Percentiles rank a stretch among this genome's conserved stretches.
Evolutionary conservation across 53 echinoderm and acorn worm genomes (phyloP).

Genomic region (Apostichopus leukothele): DNA sequence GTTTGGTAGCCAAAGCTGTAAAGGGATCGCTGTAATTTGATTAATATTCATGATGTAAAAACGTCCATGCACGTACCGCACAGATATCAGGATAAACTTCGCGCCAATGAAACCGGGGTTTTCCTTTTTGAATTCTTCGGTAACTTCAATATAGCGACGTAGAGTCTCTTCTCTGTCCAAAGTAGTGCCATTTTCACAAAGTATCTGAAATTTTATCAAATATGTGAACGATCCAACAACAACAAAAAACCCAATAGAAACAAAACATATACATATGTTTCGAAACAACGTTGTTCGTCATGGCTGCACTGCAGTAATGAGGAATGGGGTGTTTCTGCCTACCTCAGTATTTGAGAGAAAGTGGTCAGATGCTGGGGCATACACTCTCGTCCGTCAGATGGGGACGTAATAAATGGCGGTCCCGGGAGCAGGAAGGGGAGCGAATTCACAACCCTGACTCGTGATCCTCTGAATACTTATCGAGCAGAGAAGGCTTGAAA

Average conservation of each 20-base stretch:
- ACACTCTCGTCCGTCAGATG: neutral
- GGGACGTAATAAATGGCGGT: neutral
- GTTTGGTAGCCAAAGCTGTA: too few relatives aligned
- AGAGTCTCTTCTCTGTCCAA: neutral
- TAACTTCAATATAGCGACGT: conserved; percentile 3
- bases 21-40: too few relatives aligned
- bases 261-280: too few relatives aligned
- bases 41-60: too few relatives aligned
- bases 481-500: neutral
- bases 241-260: too few relatives aligned
- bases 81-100: conserved; percentile 4
- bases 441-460: neutral
- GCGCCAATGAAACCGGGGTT: conserved; percentile 36
- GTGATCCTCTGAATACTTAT: neutral
- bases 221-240: too few relatives aligned
- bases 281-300: too few relatives aligned
- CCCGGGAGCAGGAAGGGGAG: neutral
- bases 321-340: neutral
- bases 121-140: conserved; percentile 24
- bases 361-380: neutral
- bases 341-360: neutral
- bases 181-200: neutral
- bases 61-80: neutral
- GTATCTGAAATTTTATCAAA: neutral
- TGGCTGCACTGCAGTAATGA: too few relatives aligned